Evolutionary conservation across 2,113 vertebrate species (phyloP).

Genomic region (Chaetorhynchus papuensis): DNA sequence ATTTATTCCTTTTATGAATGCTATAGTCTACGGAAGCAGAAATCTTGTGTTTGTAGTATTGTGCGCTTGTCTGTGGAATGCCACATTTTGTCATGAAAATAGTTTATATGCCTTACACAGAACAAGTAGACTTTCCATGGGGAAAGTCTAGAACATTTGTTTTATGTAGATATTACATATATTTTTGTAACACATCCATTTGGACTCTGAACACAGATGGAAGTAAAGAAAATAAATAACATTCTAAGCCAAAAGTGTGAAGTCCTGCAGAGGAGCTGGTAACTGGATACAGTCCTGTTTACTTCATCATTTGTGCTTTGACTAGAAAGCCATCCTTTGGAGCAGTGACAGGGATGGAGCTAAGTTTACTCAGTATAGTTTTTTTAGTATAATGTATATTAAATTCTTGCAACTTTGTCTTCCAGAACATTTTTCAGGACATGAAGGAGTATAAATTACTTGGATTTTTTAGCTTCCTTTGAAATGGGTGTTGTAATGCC

Average conservation of each 20-base stretch:
- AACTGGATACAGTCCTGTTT: not conserved
- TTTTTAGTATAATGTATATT: not conserved
- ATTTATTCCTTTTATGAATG: not conserved
- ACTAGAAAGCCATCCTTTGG: not conserved
- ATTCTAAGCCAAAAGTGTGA: not conserved
- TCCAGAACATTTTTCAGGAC: not conserved
- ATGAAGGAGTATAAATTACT: not conserved
- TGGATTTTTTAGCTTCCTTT: not conserved
- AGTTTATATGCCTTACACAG: not conserved
- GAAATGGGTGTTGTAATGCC: not conserved
- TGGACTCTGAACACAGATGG: not conserved
- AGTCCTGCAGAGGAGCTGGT: not conserved
- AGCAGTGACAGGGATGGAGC: not conserved
- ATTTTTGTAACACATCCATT: not conserved
- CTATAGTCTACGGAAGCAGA: not conserved
- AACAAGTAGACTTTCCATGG: not conserved
- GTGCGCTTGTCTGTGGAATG: fast-evolving
- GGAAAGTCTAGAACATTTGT: not conserved
- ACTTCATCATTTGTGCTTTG: not conserved
- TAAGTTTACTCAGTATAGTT: not conserved
- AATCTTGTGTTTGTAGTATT: not conserved
- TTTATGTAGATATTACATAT: not conserved
- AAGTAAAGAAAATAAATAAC: not conserved
- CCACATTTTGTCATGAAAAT: not conserved
- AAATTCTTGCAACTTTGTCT: not conserved